Conservation (phyloP, 2,888 invertebrate genomes). For the Monoplex corrugatus region DNA sequence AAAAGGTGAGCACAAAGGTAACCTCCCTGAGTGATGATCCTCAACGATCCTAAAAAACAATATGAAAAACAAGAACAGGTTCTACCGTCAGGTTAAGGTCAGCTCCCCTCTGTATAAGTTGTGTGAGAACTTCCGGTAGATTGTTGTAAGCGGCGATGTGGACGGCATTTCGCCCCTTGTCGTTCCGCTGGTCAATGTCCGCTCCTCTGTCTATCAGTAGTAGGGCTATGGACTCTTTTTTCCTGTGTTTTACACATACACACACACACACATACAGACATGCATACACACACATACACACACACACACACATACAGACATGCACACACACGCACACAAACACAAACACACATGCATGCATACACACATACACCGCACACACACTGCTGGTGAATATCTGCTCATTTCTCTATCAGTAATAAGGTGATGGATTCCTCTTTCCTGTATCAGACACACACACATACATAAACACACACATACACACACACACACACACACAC, state of each 20-base stretch:
- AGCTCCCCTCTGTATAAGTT: conserved; percentile 62
- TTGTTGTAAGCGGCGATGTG: conserved; percentile 67
- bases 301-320: too few relatives aligned
- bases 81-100: conserved; percentile 70
- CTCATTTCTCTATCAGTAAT: too few relatives aligned
- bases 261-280: not conserved
- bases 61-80: not conserved
- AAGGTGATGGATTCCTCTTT: too few relatives aligned
- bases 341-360: conserved; percentile 53
- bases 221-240: conserved; percentile 85
- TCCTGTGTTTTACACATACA: conserved; percentile 78
- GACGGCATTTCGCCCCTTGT: conserved; percentile 75
- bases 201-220: conserved; percentile 87
- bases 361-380: too few relatives aligned
- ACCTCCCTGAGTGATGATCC: too few relatives aligned
- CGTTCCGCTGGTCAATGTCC: conserved; percentile 88
- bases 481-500: too few relatives aligned
- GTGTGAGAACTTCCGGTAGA: conserved; percentile 58
- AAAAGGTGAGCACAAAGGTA: too few relatives aligned
- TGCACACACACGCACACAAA: conserved; percentile 51
- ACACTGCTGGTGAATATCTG: too few relatives aligned
- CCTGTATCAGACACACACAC: not conserved
- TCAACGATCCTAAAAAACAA: not conserved
- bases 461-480: not conserved
- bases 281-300: conserved; percentile 52